Evolutionary conservation across 2,888 invertebrate species (phyloP).

Genomic region (Volucella bombylans): DNA sequence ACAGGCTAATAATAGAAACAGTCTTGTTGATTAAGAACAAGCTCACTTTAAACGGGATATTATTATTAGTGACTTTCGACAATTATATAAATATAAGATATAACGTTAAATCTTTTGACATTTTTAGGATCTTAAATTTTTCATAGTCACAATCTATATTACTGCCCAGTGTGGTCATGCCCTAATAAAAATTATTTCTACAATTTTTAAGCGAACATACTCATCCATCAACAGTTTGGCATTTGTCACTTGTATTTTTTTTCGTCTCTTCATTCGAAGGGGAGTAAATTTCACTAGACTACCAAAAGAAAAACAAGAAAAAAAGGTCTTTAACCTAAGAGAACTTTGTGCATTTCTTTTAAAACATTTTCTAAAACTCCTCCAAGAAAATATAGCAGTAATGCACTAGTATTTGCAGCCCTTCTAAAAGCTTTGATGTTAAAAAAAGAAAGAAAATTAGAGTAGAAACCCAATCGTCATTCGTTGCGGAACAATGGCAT

Average conservation of each 20-base stretch:
- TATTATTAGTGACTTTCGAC: no score
- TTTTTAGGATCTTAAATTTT: no score
- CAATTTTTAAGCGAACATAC: conserved; percentile 38
- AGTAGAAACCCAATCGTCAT: conserved; percentile 9
- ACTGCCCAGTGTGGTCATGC: no score
- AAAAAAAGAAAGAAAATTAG: background rate
- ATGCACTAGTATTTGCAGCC: conserved; percentile 6
- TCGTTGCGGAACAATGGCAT: conserved; percentile 62
- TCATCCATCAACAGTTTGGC: conserved; percentile 43
- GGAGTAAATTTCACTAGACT: conserved; percentile 54
- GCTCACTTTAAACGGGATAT: no score
- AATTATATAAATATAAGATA: no score
- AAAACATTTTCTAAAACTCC: conserved; percentile 17
- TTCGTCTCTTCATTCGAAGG: conserved; percentile 37
- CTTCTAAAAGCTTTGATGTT: background rate
- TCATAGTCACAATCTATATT: no score
- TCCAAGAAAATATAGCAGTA: conserved; percentile 2
- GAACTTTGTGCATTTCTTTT: conserved; percentile 51
- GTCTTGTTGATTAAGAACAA: no score
- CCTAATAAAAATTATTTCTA: no score
- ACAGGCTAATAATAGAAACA: no score
- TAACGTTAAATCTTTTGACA: no score
- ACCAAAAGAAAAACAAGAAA: conserved; percentile 57
- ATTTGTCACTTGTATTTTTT: conserved; percentile 56
- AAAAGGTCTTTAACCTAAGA: conserved; percentile 67